phyloP scores from a whole-genome alignment of 2,113 vertebrate genomes.

The Bufo bufo region DNA sequence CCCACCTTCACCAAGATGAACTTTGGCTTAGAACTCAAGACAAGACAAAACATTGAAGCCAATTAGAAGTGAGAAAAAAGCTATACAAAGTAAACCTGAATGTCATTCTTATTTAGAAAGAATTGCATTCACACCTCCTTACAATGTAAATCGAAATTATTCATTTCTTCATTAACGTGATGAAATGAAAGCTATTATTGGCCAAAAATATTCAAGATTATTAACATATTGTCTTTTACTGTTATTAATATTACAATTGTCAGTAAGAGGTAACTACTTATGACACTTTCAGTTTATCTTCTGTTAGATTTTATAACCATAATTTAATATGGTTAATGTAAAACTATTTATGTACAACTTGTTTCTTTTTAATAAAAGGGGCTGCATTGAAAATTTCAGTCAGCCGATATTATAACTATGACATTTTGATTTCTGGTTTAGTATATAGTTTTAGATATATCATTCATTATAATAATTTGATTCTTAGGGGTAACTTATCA shows the following conservation, averaged over 20 bases:
- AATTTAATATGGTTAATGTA: no score
- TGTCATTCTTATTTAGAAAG: not conserved
- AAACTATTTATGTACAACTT: no score
- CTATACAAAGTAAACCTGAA: slow-evolving; percentile 1
- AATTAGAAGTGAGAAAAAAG: slow-evolving; percentile 25
- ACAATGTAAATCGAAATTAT: not conserved
- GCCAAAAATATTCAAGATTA: not conserved
- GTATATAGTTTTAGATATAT: no score
- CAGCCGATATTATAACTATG: no score
- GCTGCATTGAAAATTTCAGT: no score
- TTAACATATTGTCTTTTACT: not conserved
- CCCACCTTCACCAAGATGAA: slow-evolving; percentile 8
- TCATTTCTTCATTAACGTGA: not conserved
- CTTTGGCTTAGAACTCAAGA: slow-evolving; percentile 6
- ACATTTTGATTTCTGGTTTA: no score
- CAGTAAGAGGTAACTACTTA: not conserved
- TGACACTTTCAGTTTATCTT: no score
- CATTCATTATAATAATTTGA: no score
- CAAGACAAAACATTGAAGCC: slow-evolving; percentile 8
- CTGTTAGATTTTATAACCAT: no score
- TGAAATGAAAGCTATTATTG: not conserved
- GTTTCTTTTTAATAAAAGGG: no score
- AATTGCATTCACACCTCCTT: not conserved
- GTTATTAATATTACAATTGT: not conserved
- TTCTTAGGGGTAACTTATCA: no score